Conservation (phyloP, 2,888 invertebrate species). For the Rhingia rostrata region DNA sequence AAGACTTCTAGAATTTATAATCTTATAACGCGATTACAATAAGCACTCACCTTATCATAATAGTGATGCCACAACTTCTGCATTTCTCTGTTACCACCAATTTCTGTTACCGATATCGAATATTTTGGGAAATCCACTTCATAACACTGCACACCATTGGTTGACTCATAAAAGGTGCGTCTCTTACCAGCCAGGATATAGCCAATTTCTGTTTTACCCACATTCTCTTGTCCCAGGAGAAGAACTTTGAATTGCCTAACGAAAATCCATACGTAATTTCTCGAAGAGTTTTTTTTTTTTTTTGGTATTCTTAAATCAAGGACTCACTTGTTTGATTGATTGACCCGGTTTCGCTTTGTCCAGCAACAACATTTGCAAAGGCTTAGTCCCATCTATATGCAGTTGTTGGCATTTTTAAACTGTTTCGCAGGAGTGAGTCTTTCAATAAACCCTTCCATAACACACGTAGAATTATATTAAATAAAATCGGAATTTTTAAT, state of each 20-base stretch:
- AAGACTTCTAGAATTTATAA: too few species aligned
- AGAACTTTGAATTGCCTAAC: conserved; percentile 76
- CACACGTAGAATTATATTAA: background rate
- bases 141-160: conserved; percentile 80
- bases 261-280: background rate
- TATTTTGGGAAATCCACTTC: conserved; percentile 48
- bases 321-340: conserved; percentile 27
- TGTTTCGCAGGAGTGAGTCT: background rate
- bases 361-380: conserved; percentile 73
- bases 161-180: conserved; percentile 77
- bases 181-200: conserved; percentile 75
- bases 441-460: background rate
- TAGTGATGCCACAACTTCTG: conserved; percentile 81
- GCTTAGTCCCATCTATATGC: conserved; percentile 72
- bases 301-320: background rate
- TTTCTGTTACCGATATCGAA: conserved; percentile 79
- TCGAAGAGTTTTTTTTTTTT: background rate
- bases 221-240: conserved; percentile 78
- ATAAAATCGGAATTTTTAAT: background rate
- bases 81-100: conserved; percentile 81
- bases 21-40: too few species aligned
- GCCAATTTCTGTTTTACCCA: conserved; percentile 81
- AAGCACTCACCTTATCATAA: conserved; percentile 76
- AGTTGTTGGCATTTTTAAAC: conserved; percentile 13
- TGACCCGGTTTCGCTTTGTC: conserved; percentile 46